Percentiles rank a stretch among this genome's conserved stretches.
Conservation (phyloP, 2,888 invertebrate species). For the Polymixis lichenea region DNA sequence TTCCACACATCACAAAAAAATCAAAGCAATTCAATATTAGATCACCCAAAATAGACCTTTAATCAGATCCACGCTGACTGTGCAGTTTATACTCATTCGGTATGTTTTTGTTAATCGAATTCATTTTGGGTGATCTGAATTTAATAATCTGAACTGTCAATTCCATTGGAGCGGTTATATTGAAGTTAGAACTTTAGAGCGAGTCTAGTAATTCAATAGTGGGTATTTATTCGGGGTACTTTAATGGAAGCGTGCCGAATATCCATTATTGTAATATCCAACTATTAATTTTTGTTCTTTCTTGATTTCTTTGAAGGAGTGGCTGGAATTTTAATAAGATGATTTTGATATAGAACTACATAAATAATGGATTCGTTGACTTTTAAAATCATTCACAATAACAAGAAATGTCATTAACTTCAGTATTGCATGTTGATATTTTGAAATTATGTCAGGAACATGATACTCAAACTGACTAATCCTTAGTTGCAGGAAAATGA, state of each 20-base stretch:
- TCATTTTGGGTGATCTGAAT: conserved; percentile 32
- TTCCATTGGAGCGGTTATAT: conserved; percentile 18
- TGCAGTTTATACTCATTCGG: background rate
- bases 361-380: background rate
- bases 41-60: conserved; percentile 19
- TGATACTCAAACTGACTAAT: background rate
- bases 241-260: conserved; percentile 20
- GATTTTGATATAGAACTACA: background rate
- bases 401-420: background rate
- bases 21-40: too few relatives aligned
- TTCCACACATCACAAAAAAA: conserved; percentile 3
- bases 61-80: conserved; percentile 15
- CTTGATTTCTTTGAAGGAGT: conserved; percentile 3
- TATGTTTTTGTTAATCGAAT: conserved; percentile 14
- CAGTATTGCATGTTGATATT: background rate
- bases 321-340: background rate
- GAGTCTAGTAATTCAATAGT: conserved; percentile 29
- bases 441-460: background rate
- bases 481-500: background rate
- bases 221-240: conserved; percentile 7
- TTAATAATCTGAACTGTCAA: conserved; percentile 40
- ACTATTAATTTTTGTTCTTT: background rate
- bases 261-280: conserved; percentile 32
- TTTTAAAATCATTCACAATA: background rate
- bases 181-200: conserved; percentile 11